Percentiles rank a stretch among this genome's conserved stretches.
These are phyloP conservation scores for Camponotus pennsylvanicus DNA, from an alignment of 1,140 invertebrate species.

Conservation along the genomic window DNA sequence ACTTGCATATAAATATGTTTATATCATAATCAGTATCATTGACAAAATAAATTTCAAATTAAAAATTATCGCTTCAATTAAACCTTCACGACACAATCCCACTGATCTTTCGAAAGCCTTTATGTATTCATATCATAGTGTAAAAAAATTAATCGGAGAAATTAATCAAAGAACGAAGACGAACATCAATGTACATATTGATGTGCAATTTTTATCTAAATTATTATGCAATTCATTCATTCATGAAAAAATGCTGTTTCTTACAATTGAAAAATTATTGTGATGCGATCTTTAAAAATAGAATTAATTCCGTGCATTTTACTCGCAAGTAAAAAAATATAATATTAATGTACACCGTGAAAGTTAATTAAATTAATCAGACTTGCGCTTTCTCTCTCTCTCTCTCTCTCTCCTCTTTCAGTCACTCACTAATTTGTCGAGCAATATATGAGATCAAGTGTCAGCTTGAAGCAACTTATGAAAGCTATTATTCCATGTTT, in stretches of 20 bases:
- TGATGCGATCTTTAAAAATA: background rate
- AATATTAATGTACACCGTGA: background rate
- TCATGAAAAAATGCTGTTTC: background rate
- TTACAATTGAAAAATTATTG: background rate
- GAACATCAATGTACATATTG: background rate
- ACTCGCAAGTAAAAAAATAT: background rate
- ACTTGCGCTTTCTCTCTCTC: constrained; percentile 40
- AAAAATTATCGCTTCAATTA: constrained; percentile 5
- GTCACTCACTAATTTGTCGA: background rate
- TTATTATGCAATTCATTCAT: constrained; percentile 20
- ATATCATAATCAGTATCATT: background rate
- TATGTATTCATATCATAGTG: background rate
- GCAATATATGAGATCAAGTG: constrained; percentile 6
- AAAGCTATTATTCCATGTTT: constrained; percentile 28
- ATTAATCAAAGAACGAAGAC: constrained; percentile 47
- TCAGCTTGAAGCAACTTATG: constrained; percentile 17
- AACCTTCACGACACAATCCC: background rate
- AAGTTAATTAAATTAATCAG: constrained; percentile 53
- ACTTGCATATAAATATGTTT: background rate
- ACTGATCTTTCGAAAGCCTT: constrained; percentile 14
- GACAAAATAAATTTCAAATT: constrained; percentile 8
- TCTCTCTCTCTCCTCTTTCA: too few relatives aligned
- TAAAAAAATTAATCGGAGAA: constrained; percentile 35
- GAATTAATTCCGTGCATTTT: constrained; percentile 12
- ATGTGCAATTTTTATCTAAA: background rate